These are phyloP conservation scores for Temnothorax ravouxi DNA, from an alignment of 2,888 invertebrate species.

Conservation along the genomic window DNA sequence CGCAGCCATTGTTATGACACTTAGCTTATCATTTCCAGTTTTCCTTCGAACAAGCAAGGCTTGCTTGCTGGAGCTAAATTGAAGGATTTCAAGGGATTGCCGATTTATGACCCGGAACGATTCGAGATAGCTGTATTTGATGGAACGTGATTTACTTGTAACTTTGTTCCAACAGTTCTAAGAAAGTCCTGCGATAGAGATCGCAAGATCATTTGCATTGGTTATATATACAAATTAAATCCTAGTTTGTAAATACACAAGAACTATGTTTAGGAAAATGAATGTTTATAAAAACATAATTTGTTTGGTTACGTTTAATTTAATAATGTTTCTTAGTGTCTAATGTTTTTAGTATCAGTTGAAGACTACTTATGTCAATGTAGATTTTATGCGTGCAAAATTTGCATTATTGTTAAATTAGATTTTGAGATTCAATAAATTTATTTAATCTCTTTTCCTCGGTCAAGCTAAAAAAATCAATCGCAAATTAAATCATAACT, in stretches of 20 bases:
- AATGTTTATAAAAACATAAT: not conserved
- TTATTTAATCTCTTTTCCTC: not conserved
- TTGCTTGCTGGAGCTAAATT: slow-evolving; percentile 27
- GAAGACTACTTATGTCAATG: not conserved
- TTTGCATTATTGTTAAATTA: slow-evolving; percentile 1
- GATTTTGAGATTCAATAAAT: not conserved
- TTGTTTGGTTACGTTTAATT: not conserved
- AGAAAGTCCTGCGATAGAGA: not conserved
- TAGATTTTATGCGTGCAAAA: not conserved
- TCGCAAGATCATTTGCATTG: slow-evolving; percentile 1
- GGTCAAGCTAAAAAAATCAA: not conserved
- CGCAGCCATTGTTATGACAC: slow-evolving; percentile 34
- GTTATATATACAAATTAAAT: not conserved
- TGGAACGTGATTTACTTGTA: slow-evolving; percentile 35
- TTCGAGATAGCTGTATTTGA: slow-evolving; percentile 34
- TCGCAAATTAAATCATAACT: not conserved
- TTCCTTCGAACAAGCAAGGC: slow-evolving; percentile 13
- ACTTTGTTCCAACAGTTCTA: slow-evolving; percentile 10
- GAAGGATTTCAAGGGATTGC: slow-evolving; percentile 34
- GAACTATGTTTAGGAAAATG: not conserved
- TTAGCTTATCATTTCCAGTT: slow-evolving; percentile 43
- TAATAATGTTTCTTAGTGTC: not conserved
- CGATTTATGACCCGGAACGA: slow-evolving; percentile 45
- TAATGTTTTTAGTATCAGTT: not conserved
- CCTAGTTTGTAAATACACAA: not conserved